Base-by-base conservation (phyloP, 2,113 vertebrate species). In the Perca fluviatilis region DNA sequence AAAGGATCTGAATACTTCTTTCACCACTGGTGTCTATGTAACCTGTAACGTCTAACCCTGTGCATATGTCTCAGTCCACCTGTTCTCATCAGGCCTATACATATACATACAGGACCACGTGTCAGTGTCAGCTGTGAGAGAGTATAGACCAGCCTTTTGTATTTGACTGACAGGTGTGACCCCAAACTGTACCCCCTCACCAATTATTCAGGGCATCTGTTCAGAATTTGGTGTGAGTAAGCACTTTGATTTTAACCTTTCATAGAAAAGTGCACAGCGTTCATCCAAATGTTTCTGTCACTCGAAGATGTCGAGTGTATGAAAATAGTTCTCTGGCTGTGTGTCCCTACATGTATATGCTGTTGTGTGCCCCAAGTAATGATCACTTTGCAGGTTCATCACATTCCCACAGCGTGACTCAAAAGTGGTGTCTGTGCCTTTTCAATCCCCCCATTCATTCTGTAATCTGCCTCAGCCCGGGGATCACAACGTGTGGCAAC, bases 381-480 rank as follows among this genome's bases (percentile, higher is more conserved):
- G 93, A 93, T 90, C 73, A 87, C 61, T 91, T 85, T 94, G 94
- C 92, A 88, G 84, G 77, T 93, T 95, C 94, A 95, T 95, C 94
- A 93, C 95, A 95, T 96, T 95, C 93, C 93, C 60, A 33, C 60
- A 79, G 81, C 60, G 49, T 94, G 92, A 95, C 88, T 91, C 82
- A 90, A 90, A 69, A 75, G 83, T 82, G 60, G 75, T 82, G 88
- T 81, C 80, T 88, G 79, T 73, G 88, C 62, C 57, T 77, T 85
- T 91, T 93, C 86, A 89, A 62, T 88, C 83, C 83, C 27, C 82
- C 88, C 74, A 91, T 93, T 94, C 91, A 94, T 53, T 64, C 87
- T 82, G 78, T 93, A 88, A 90, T 92, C 91, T 91, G 82, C 83
- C 65, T 88, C 72, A 27, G 65, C 75, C 77, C 19, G 1, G 74